Evolutionary conservation across 2,888 invertebrate genomes (phyloP).

Genomic region (Aelia acuminata): DNA sequence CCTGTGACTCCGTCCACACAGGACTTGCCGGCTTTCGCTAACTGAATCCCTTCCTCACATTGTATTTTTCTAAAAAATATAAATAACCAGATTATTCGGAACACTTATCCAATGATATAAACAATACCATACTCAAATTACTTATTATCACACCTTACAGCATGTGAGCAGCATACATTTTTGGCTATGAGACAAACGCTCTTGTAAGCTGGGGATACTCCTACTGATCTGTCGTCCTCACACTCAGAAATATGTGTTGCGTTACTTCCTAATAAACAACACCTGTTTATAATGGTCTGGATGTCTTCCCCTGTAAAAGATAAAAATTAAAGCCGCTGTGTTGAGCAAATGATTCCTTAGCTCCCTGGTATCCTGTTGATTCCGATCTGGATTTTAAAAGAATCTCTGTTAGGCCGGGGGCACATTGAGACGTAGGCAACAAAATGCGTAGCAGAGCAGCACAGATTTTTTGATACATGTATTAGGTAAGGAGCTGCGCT

Average conservation of each 20-base stretch:
- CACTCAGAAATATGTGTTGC: conserved; percentile 57
- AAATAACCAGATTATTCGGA: neutral
- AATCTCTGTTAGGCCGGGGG: too few relatives aligned
- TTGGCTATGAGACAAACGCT: neutral
- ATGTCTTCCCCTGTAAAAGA: conserved; percentile 31
- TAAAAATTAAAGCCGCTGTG: too few relatives aligned
- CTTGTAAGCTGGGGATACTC: neutral
- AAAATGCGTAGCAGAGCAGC: too few relatives aligned
- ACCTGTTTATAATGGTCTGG: neutral
- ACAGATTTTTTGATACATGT: too few relatives aligned
- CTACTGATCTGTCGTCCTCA: neutral
- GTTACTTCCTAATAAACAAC: neutral
- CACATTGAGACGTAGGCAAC: too few relatives aligned
- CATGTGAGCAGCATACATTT: neutral
- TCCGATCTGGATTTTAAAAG: too few relatives aligned
- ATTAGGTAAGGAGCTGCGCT: too few relatives aligned
- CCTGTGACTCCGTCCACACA: conserved; percentile 67
- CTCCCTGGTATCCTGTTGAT: too few relatives aligned
- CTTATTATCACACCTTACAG: neutral
- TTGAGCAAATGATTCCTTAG: too few relatives aligned
- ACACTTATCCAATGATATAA: neutral
- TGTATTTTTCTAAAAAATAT: conserved; percentile 70
- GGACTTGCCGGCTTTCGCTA: conserved; percentile 71
- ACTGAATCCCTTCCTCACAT: conserved; percentile 72
- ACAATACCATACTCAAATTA: neutral